Evolutionary conservation across 2,888 invertebrate genomes (phyloP).

Genomic region (Catocala nupta): DNA sequence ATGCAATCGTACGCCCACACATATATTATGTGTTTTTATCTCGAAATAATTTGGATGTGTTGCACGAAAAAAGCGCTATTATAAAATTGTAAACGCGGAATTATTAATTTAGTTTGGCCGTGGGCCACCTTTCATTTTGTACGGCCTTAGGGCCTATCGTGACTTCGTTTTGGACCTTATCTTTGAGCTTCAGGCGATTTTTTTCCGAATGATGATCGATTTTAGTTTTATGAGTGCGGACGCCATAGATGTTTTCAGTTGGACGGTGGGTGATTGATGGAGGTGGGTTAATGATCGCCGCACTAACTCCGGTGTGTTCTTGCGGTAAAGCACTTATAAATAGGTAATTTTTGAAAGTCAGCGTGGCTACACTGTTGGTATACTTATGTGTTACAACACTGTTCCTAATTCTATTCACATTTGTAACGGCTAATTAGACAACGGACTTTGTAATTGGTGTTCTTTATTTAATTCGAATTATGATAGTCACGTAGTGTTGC

Average conservation of each 20-base stretch:
- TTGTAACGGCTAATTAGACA: slow-evolving; percentile 46
- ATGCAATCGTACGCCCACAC: slow-evolving; percentile 60
- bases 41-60: slow-evolving; percentile 52
- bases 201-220: slow-evolving; percentile 35
- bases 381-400: background rate
- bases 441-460: slow-evolving; percentile 49
- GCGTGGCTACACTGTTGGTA: no score
- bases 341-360: slow-evolving; percentile 15
- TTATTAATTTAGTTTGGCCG: slow-evolving; percentile 66
- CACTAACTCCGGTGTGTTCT: slow-evolving; percentile 6
- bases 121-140: slow-evolving; percentile 57
- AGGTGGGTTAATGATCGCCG: slow-evolving; percentile 28
- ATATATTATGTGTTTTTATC: slow-evolving; percentile 53
- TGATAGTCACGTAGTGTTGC: slow-evolving; percentile 37
- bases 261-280: slow-evolving; percentile 49
- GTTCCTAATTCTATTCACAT: slow-evolving; percentile 28
- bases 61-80: slow-evolving; percentile 59
- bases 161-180: slow-evolving; percentile 59
- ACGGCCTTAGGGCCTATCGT: slow-evolving; percentile 61
- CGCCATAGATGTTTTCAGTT: slow-evolving; percentile 34
- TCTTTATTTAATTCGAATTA: slow-evolving; percentile 49
- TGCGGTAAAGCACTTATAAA: slow-evolving; percentile 16
- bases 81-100: slow-evolving; percentile 60
- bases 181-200: slow-evolving; percentile 45
- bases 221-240: slow-evolving; percentile 41